These are phyloP conservation scores for Cyanistes caeruleus DNA, from an alignment of 2,113 vertebrate species.

Conservation along the genomic window DNA sequence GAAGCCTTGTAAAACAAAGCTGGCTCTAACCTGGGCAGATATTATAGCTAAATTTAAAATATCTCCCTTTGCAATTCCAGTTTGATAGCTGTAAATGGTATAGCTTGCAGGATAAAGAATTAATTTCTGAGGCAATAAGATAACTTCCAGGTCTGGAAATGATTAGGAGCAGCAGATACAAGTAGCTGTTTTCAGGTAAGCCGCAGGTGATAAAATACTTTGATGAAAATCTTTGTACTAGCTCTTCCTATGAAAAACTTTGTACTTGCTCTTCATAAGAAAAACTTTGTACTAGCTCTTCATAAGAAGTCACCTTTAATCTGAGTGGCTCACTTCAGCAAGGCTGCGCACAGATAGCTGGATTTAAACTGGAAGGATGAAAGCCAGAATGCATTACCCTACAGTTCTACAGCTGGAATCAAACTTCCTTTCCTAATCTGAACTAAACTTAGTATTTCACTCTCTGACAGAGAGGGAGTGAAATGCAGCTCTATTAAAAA, in stretches of 20 bases:
- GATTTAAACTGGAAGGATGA: conserved; percentile 50
- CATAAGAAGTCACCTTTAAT: conserved; percentile 29
- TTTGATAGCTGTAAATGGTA: conserved; percentile 50
- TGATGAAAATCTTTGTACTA: conserved; percentile 33
- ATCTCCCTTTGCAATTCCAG: conserved; percentile 28
- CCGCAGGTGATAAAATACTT: conserved; percentile 40
- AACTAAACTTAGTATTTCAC: background rate
- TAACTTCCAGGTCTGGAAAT: background rate
- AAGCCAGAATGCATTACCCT: conserved; percentile 42
- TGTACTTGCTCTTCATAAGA: conserved; percentile 2
- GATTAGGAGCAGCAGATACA: conserved; percentile 34
- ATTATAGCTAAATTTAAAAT: conserved; percentile 35
- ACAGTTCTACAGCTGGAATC: background rate
- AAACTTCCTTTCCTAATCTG: conserved; percentile 44
- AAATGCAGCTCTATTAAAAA: background rate
- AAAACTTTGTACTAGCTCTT: conserved; percentile 42
- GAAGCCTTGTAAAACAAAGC: conserved; percentile 22
- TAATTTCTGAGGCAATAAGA: conserved; percentile 46
- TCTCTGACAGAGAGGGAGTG: conserved; percentile 32
- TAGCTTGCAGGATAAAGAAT: conserved; percentile 52
- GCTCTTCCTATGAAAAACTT: conserved; percentile 38
- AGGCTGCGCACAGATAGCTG: conserved; percentile 46
- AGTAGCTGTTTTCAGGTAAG: conserved; percentile 44
- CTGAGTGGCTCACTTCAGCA: conserved; percentile 39
- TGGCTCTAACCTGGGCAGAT: conserved; percentile 50